Base-by-base conservation (phyloP, 1,140 invertebrate genomes). In the Steinernema feltiae region DNA sequence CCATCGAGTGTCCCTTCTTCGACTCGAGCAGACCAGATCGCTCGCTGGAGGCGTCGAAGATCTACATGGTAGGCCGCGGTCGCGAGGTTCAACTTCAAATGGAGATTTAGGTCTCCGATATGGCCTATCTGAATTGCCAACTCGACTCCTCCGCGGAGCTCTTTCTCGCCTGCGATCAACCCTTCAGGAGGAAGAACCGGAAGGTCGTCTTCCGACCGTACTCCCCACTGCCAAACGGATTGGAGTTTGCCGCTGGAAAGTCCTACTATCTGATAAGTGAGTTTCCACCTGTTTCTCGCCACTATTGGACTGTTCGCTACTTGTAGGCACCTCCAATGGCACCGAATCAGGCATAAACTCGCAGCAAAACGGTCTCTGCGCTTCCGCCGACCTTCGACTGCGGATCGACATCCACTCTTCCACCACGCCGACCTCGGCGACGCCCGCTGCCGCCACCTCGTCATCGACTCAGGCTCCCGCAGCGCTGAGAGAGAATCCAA, bases 81-180 rank as follows among this genome's bases (percentile, higher is more conserved):
- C n/a, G n/a, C n/a, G n/a, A n/a, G 35, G 35, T 41, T 41, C 7
- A 41, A 41, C 7, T 7, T 41, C 7, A 7, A 41, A 41, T 41
- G 18, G 7, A 41, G 7, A 18, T 41, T 18, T 41, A 41, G 35
- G 35, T 63, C 7, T 63, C 53, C 12, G 53, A 63, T 27, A 63
- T 63, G 53, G 53, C 53, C 53, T 63, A 63, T 21, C 24, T 63
- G 53, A 63, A 63, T 21, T 63, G 53, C 24, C 53, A 63, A 27
- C 53, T 63, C 7, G 53, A 63, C 24, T 63, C 53, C 53, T 63
- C 53, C 7, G 53, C 53, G 15, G 53, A 63, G 24, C 12, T 17
- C 12, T 63, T 63, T 21, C 53, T 63, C 53, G 53, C 53, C 53
- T 63, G 53, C 24, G 53, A 63, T 21, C 12, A 63, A 21, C 53